These are phyloP conservation scores for Dryoscopus gambensis DNA, from an alignment of 2,113 vertebrate genomes.

Conservation along the genomic window DNA sequence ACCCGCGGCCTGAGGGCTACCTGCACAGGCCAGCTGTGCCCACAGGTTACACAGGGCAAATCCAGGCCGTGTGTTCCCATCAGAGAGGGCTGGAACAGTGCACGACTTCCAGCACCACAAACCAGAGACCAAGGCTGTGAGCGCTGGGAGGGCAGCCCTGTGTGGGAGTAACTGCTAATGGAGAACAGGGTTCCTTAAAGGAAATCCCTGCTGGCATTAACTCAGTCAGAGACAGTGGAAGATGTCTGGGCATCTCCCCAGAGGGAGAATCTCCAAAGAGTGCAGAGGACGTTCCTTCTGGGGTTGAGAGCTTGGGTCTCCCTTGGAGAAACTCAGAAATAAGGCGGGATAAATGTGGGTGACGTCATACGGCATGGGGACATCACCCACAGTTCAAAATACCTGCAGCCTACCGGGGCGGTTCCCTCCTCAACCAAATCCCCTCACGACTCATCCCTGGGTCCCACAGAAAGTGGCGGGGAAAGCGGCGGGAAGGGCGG, in stretches of 20 bases:
- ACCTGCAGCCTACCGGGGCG: not conserved
- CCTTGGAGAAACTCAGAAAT: not conserved
- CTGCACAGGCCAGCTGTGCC: not conserved
- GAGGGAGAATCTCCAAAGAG: not conserved
- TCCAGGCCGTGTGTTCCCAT: accelerated
- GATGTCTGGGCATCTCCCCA: not conserved
- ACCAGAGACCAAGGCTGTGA: not conserved
- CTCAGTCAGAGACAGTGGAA: not conserved
- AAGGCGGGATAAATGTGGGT: accelerated
- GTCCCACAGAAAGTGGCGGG: not conserved
- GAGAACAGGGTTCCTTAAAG: not conserved
- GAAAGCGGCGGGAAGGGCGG: too few relatives aligned
- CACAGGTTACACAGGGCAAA: not conserved
- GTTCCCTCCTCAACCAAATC: accelerated
- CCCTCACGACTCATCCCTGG: not conserved
- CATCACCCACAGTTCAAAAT: not conserved
- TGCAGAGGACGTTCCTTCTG: accelerated
- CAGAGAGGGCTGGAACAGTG: not conserved
- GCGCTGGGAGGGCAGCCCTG: not conserved
- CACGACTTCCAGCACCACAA: not conserved
- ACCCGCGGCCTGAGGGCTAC: accelerated
- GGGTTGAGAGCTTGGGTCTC: not conserved
- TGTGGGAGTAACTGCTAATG: accelerated
- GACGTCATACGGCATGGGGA: not conserved
- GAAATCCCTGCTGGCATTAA: not conserved